A percentile compares a stretch with the other conserved stretches of the same genome.
phyloP scores from a whole-genome alignment of 2,888 invertebrate species.

The Cataglyphis rosenhaueri region DNA sequence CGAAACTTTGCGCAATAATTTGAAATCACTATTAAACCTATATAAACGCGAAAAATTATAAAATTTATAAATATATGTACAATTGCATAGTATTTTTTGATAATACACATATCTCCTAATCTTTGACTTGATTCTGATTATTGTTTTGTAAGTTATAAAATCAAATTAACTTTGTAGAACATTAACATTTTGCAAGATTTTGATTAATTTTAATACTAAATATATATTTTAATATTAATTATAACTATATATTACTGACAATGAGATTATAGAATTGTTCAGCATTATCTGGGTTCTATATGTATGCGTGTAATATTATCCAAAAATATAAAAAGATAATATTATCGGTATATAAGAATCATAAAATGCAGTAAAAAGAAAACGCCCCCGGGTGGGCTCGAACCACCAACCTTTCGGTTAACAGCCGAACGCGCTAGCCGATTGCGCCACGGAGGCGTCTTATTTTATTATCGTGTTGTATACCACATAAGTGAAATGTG shows the following conservation, averaged over 20 bases:
- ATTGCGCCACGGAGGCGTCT: conserved; percentile 95
- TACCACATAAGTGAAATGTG: background rate
- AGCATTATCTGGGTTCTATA: background rate
- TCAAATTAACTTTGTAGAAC: background rate
- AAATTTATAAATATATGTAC: background rate
- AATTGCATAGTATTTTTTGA: conserved; percentile 9
- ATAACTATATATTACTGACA: background rate
- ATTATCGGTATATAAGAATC: background rate
- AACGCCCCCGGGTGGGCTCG: conserved; percentile 97
- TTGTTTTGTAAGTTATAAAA: background rate
- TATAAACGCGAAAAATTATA: background rate
- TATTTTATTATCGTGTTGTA: fast-evolving
- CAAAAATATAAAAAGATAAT: background rate
- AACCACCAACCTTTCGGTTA: conserved; percentile 99
- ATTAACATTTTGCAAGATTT: background rate
- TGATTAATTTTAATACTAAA: background rate
- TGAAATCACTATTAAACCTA: background rate
- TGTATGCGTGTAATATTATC: background rate
- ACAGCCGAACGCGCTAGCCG: conserved; percentile 99
- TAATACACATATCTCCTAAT: background rate
- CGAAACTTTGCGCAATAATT: background rate
- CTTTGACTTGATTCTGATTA: background rate
- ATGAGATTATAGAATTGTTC: background rate
- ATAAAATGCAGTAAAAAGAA: background rate
- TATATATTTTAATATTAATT: background rate